Base-by-base conservation (phyloP, 2,888 invertebrate genomes). In the Camptogramma bilineatum region DNA sequence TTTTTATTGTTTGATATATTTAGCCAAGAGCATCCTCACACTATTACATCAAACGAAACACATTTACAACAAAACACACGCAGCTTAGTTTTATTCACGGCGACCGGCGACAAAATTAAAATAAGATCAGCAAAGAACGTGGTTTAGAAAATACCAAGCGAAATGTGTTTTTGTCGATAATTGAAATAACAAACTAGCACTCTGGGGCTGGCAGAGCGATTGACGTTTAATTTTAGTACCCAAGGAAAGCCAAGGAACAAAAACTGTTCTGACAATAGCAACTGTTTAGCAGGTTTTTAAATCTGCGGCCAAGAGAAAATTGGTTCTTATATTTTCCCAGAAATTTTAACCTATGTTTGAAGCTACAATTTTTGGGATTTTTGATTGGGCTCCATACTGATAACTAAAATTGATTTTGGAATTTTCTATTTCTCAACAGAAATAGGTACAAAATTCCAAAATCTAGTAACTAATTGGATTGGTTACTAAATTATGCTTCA, bases 201-300 rank as follows among this genome's bases (percentile, higher is more conserved):
- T 64, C 86, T 90, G 91, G 73, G 68, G 71, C 71, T 84, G 91
- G 85, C 91, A 80, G 78, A 78, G 73, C 81, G 87, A 88, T 86
- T 88, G 90, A 90, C 90, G 84, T 92, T 91, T 90, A 90, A 91
- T 91, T 91, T 91, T 88, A 89, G 87, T 85, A 77, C 79, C 72
- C 78, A 78, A 77, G 79, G n/a, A n/a, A n/a, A n/a, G n/a, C n/a
- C n/a, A n/a, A n/a, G 80, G 79, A 85, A 86, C 79, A 84, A 80
- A 39, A 82, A 84, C 73, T 70, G 72, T 69, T 71, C 69, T 71
- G 72, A 84, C 81, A 81, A 83, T 78, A 60, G 74, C 61, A 63
- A 72, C 73, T 79, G 78, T 76, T 81, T 77, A 78, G 68, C 60
- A 70, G 60, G 13, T 70, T 72, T 72, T 70, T 61, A 65, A 63